Conservation (phyloP, 2,113 vertebrate genomes). For the Siniperca chuatsi region DNA sequence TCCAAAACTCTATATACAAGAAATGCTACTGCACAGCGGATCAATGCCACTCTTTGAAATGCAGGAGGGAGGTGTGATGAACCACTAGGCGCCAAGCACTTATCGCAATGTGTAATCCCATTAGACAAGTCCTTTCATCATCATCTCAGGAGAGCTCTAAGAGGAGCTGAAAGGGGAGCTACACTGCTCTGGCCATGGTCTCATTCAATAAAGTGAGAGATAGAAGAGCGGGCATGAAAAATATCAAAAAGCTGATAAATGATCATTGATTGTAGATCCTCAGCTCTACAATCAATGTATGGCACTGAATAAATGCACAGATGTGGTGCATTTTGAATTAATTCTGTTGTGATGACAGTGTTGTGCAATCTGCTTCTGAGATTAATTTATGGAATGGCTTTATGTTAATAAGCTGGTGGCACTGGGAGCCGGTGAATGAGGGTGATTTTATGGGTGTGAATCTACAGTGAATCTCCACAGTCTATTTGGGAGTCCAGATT, state of each 20-base stretch:
- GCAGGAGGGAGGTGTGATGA: constrained; percentile 66
- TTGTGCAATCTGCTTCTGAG: constrained; percentile 1
- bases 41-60: constrained; percentile 67
- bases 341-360: constrained; percentile 26
- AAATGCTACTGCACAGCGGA: constrained; percentile 43
- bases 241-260: constrained; percentile 38
- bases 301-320: constrained; percentile 19
- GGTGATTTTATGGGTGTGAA: not conserved
- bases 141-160: constrained; percentile 74
- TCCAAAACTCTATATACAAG: constrained; percentile 32
- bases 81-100: constrained; percentile 70
- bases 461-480: not conserved
- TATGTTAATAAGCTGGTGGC: not conserved
- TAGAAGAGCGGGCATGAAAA: constrained; percentile 20
- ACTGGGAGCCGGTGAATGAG: constrained; percentile 24
- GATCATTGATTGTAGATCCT: constrained; percentile 27
- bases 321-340: not conserved
- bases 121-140: constrained; percentile 79
- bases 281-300: not conserved
- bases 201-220: constrained; percentile 46
- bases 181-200: constrained; percentile 20
- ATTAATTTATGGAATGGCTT: constrained; percentile 28
- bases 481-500: not conserved
- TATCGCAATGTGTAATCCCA: constrained; percentile 77
- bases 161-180: constrained; percentile 50